Evolutionary conservation across 2,113 vertebrate species (phyloP), one percentile per base, ranked within the genome.

Genomic region (Myrmophylax atrothorax): DNA sequence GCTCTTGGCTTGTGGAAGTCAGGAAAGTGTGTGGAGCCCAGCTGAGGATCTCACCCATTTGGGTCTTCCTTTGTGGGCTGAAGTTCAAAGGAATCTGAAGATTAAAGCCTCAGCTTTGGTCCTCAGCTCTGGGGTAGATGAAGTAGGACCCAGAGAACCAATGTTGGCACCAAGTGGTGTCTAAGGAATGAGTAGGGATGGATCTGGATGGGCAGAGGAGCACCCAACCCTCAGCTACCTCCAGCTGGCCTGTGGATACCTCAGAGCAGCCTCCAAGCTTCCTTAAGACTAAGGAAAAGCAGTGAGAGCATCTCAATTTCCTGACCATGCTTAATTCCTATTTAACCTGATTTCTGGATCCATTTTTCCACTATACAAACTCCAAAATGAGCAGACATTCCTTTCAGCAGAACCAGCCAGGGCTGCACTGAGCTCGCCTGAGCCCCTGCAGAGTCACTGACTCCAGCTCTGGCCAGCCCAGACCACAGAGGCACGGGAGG

Each of bases 321-420:
- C 53, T 29, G 28, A 7, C 6, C 14, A 2, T 1, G 7, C 37
- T 83, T 20, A 20, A 3, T 38, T 19, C 31, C 40, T 3, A 1
- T 18, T 64, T 9, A 40, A 58, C 2, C 12, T 20, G 28, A 37
- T 37, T 70, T 22, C 1, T 1, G 38, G 28, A 29, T 50, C 56
- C 6, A 6, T 0, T 31, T 53, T 26, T 26, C 19, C 46, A 1
- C 12, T 17, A 18, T 18, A 52, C 1, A 1, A 6, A 10, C 18
- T 9, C 42, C 18, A 6, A 59, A 49, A 4, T 0, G 22, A 49
- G 33, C 46, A 58, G 60, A 56, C 18, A 10, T 20, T 53, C 16
- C 29, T 17, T 68, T 9, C 83, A 68, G 78, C 19, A 8, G 2
- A n/a, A 20, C 13, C 56, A 28, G 40, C 40, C 62, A 18, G 55